Evolutionary conservation across 2,113 vertebrate species (phyloP).

Genomic region (Gambusia holbrooki): DNA sequence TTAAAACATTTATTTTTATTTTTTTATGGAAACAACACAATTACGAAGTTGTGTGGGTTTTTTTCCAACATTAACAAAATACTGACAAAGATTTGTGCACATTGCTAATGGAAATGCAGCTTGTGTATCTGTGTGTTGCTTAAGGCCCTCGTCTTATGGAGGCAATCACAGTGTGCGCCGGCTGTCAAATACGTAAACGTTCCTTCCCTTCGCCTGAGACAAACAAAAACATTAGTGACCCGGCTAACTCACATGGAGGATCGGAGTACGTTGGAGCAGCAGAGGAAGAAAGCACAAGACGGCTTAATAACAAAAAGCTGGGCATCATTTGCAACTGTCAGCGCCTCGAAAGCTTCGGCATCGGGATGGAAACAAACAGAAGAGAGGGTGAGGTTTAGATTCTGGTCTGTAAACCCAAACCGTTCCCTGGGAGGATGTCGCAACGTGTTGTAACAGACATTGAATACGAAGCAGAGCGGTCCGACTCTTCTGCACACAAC

Average conservation of each 20-base stretch:
- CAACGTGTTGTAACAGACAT: constrained; percentile 37
- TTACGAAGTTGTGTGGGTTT: too few species aligned
- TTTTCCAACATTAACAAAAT: too few species aligned
- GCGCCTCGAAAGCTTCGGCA: constrained; percentile 26
- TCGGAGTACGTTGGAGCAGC: constrained; percentile 22
- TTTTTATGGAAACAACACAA: too few species aligned
- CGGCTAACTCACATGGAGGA: constrained; percentile 3
- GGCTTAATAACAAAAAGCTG: constrained; percentile 41
- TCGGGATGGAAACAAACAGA: constrained; percentile 63
- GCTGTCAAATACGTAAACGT: constrained; percentile 49
- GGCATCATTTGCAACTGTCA: constrained; percentile 53
- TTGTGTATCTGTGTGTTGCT: neutral
- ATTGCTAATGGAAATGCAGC: too few species aligned
- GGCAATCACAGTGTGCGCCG: constrained; percentile 37
- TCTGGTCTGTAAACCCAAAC: constrained; percentile 45
- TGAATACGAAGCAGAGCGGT: constrained; percentile 11
- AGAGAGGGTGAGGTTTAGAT: constrained; percentile 36
- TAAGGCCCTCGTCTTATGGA: constrained; percentile 47
- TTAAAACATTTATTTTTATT: too few species aligned
- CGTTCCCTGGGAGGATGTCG: constrained; percentile 36
- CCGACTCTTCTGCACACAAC: constrained; percentile 13
- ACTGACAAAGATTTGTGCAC: too few species aligned
- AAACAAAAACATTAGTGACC: constrained; percentile 50
- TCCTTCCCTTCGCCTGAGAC: constrained; percentile 26
- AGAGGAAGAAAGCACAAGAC: constrained; percentile 24